Base-by-base conservation (phyloP, 2,113 vertebrate genomes). In the Tachysurus fulvidraco region DNA sequence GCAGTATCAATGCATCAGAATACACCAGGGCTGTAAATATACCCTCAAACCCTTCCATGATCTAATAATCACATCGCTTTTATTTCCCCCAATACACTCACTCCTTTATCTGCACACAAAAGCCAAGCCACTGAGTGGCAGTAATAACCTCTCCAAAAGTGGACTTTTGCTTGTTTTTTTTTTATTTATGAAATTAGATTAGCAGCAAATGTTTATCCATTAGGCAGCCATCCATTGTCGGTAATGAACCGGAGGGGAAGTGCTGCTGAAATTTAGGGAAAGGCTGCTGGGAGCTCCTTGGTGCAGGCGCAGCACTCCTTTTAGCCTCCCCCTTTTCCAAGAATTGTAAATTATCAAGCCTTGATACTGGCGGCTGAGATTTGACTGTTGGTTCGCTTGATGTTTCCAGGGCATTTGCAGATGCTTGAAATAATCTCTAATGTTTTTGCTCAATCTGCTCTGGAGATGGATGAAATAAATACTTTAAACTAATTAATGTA, bases 401-500 rank as follows among this genome's bases (percentile, higher is more conserved):
- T 97, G 97, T 97, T 99, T 98, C 96, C 96, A 96, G 97, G 97
- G 97, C 96, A 97, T 98, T 98, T 99, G 97, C 98, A 99, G 98
- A 99, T 99, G 98, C 97, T 98, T 95, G 96, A 97, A 95, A 99
- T 99, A 98, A 99, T 99, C 97, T 98, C 97, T 97, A 98, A 99
- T 99, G 97, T 99, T 99, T 99, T 98, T 98, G 96, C 96, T 98
- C 98, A 99, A 98, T 99, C 98, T 99, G 98, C 98, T 99, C 96
- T 96, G 96, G 98, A 98, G 98, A 98, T 98, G 97, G 97, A 97
- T 98, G 98, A 99, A 99, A 99, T 99, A 99, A 99, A 99, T 99
- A 99, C 98, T 99, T 98, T 99, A 99, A 99, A 99, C 98, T 99
- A 99, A 99, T 99, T 99, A 99, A 99, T 99, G 97, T 98, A 97